Evolutionary conservation across 2,888 invertebrate genomes (phyloP).

Genomic region (Euplagia quadripunctaria): DNA sequence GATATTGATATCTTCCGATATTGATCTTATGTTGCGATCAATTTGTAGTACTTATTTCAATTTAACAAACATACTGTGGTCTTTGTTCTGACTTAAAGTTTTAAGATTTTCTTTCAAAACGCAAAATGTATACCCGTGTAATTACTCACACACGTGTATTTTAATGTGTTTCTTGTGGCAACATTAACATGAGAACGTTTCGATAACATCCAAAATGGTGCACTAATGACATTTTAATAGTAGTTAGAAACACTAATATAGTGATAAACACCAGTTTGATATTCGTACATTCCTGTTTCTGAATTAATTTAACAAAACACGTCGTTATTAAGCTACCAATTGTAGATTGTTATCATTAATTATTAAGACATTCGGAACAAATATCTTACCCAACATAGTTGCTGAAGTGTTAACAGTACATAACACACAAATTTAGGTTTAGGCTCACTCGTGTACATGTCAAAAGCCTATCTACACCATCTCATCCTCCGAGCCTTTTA

Average conservation of each 20-base stretch:
- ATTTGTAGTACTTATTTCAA: background rate
- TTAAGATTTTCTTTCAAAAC: background rate
- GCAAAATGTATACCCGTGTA: conserved; percentile 1
- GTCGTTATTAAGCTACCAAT: background rate
- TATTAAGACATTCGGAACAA: background rate
- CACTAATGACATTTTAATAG: conserved; percentile 74
- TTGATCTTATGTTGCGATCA: background rate
- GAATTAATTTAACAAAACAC: conserved; percentile 24
- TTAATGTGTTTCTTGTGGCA: conserved; percentile 51
- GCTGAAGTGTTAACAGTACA: background rate
- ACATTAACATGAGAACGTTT: conserved; percentile 46
- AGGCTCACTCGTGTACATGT: background rate
- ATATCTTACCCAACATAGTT: background rate
- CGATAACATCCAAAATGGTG: conserved; percentile 67
- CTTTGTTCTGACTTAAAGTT: background rate
- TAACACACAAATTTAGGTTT: background rate
- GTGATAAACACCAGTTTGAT: conserved; percentile 51
- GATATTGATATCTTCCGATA: background rate
- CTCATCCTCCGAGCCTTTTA: background rate
- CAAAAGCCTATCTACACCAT: background rate
- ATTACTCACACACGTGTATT: conserved; percentile 29
- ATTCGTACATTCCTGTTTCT: conserved; percentile 23
- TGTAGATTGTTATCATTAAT: background rate
- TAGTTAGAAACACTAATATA: conserved; percentile 58
- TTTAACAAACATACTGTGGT: background rate